phyloP scores from a whole-genome alignment of 2,113 vertebrate species.

The Hipposideros armiger region DNA sequence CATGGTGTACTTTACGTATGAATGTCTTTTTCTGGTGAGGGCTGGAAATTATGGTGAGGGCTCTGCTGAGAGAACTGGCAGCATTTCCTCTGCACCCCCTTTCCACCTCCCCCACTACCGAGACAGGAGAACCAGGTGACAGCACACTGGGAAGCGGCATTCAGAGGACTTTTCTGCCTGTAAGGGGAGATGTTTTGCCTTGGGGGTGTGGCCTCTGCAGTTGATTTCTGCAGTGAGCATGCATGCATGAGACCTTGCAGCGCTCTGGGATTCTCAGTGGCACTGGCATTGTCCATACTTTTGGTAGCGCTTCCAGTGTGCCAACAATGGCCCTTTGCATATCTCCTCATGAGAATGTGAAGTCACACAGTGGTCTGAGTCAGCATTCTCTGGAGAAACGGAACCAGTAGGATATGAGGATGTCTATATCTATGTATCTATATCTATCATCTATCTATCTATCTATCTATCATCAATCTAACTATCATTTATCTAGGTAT shows the following conservation, averaged over 20 bases:
- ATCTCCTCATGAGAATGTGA: not conserved
- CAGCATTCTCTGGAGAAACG: not conserved
- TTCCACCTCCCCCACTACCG: not conserved
- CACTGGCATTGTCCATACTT: not conserved
- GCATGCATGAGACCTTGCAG: rapidly evolving
- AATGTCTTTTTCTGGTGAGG: too few species aligned
- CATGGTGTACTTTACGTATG: too few species aligned
- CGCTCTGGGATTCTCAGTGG: too few species aligned
- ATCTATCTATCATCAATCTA: too few species aligned
- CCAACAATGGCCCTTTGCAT: not conserved
- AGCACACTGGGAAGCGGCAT: not conserved
- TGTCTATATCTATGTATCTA: not conserved
- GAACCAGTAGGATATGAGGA: not conserved
- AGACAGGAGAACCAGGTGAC: not conserved
- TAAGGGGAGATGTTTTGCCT: not conserved
- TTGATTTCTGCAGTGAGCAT: not conserved
- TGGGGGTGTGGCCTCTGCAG: not conserved
- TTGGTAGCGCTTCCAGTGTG: not conserved
- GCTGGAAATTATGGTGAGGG: not conserved
- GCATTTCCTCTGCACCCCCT: not conserved
- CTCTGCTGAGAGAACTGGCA: not conserved
- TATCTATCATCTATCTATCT: too few species aligned
- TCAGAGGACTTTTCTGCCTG: not conserved
- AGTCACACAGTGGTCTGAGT: not conserved
- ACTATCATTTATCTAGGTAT: too few species aligned